Base-by-base conservation (phyloP, 2,888 invertebrate species). In the Lochmaea capreae region DNA sequence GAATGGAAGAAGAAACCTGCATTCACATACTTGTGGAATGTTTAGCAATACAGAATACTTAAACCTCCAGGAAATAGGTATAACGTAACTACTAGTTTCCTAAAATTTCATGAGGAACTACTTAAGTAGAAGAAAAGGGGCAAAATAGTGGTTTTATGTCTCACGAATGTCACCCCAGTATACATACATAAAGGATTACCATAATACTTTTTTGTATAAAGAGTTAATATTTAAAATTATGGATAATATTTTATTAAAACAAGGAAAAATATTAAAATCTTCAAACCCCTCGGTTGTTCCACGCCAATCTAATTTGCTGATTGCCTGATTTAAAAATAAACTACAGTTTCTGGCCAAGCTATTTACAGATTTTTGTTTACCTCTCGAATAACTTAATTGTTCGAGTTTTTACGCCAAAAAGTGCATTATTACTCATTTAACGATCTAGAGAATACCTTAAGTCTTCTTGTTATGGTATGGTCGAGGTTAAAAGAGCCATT, bases 321-420 rank as follows among this genome's bases (percentile, higher is more conserved):
- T 66, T 66, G 72, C 66, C 63, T 22, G 61, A 59, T 72, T 69
- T 72, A 77, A 76, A 78, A 78, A 78, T 78, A 78, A 77, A 77
- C 77, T 39, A 63, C 22, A 63, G 33, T 67, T 75, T 73, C 76
- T 73, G 76, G 78, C 76, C 70, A 76, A 76, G 76, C 75, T 77
- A 78, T 78, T 78, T 77, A 75, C 77, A 78, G 77, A 78, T 73
- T 72, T 76, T 78, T 78, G 77, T 78, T 78, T 78, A 73, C 72
- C 74, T 76, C 73, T 52, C 18, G 61, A 42, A 63, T 69, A 67
- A 70, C 59, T 63, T 65, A 70, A 74, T 74, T 77, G 67, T 77
- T 66, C 65, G 49, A 70, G 65, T 70, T 70, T 75, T 72, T 67
- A 46, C 9, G 18, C 18, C 43, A 67, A 73, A 72, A 76, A 71